Evolutionary conservation across 2,888 invertebrate species (phyloP).

Genomic region (Apamea crenata): DNA sequence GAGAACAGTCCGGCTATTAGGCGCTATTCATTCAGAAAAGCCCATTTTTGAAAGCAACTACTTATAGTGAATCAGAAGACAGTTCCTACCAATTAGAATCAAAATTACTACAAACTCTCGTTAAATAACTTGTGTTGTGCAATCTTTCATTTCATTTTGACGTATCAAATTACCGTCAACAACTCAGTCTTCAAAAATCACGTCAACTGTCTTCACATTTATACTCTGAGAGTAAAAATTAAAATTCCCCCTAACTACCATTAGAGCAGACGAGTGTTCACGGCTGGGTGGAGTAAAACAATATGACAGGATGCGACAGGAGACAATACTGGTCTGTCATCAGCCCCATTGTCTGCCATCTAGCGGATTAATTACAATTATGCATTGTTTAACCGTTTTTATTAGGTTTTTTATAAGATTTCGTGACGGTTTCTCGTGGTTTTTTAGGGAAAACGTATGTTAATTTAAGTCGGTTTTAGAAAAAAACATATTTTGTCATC

Average conservation of each 20-base stretch:
- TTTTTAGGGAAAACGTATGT: background rate
- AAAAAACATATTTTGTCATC: background rate
- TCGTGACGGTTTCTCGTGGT: background rate
- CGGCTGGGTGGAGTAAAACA: constrained; percentile 64
- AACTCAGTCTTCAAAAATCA: constrained; percentile 33
- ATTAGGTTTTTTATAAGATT: constrained; percentile 41
- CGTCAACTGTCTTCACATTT: constrained; percentile 35
- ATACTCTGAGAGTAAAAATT: constrained; percentile 33
- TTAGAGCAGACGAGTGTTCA: constrained; percentile 48
- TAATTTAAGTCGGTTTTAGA: background rate
- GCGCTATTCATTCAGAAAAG: background rate
- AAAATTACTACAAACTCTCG: background rate
- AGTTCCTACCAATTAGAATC: background rate
- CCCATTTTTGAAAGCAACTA: background rate
- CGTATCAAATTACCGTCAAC: constrained; percentile 30
- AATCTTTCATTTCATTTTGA: background rate
- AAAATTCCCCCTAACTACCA: constrained; percentile 36
- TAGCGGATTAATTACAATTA: constrained; percentile 64
- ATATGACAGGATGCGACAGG: constrained; percentile 63
- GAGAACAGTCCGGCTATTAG: no score
- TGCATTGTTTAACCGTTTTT: constrained; percentile 55
- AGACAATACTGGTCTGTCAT: constrained; percentile 65
- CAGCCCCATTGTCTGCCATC: constrained; percentile 47
- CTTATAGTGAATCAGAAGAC: background rate
- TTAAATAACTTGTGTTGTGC: background rate